Conservation (phyloP, 2,797 vertebrate genomes). For the Arnoldichthys spilopterus region DNA sequence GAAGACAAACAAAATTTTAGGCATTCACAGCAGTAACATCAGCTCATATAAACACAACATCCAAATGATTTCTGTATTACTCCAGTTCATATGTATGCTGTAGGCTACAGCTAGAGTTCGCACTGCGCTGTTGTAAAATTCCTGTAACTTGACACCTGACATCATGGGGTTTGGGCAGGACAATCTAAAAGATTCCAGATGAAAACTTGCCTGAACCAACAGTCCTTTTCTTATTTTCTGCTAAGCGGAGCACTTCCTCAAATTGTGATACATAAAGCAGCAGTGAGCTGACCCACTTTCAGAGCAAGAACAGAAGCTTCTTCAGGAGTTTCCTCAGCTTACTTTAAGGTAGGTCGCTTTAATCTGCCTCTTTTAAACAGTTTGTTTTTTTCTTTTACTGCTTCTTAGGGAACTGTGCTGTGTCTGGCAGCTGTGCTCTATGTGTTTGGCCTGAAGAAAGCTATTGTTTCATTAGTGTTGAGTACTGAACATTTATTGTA, state of each 20-base stretch:
- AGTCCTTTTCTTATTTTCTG: constrained; percentile 54
- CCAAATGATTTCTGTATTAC: too few relatives aligned
- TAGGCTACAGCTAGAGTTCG: too few relatives aligned
- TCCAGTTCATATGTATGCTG: too few relatives aligned
- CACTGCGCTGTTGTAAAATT: not conserved
- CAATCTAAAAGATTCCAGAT: constrained; percentile 69
- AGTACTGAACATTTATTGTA: too few relatives aligned
- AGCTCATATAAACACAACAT: too few relatives aligned
- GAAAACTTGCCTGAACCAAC: constrained; percentile 52
- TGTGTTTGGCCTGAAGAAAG: not conserved
- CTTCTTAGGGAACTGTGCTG: not conserved
- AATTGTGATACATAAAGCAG: constrained; percentile 68
- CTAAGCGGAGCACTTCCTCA: constrained; percentile 71
- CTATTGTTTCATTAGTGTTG: not conserved
- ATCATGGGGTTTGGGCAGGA: constrained; percentile 61
- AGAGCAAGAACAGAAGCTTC: constrained; percentile 36
- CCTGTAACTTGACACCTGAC: constrained; percentile 71
- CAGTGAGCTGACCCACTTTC: constrained; percentile 56
- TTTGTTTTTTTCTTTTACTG: not conserved
- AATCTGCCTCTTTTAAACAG: not conserved
- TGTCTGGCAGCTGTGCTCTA: not conserved
- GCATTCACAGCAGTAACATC: too few relatives aligned
- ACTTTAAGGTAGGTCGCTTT: constrained; percentile 34
- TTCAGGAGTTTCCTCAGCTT: constrained; percentile 26
- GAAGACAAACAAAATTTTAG: too few relatives aligned